Base-by-base conservation (phyloP, 2,113 vertebrate species). In the Sinosuthora webbiana region DNA sequence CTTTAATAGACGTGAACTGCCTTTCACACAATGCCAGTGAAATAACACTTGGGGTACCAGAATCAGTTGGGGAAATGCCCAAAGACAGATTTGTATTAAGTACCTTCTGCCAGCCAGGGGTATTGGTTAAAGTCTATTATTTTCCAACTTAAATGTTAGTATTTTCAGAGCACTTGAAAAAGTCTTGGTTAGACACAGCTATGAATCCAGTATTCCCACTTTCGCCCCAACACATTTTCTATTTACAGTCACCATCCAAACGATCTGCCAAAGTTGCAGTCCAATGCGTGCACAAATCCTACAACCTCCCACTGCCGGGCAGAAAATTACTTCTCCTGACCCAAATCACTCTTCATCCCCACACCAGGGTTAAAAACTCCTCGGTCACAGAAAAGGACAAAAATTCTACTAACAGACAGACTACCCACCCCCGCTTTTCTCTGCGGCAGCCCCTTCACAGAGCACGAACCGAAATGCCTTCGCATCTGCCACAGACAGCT, bases 251-350 rank as follows among this genome's bases (percentile, higher is more conserved):
- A 68, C 53, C 57, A 84, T 35, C 41, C 70, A 24, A n/a, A 67
- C 49, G 35, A 93, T 71, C 90, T 96, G 94, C 90, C 92, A 90
- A 84, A 95, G 64, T 3, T 60, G n/a, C 76, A 77, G 31, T 19
- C n/a, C 53, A 35, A 65, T 1, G 3, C 5, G 0, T 12, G 31
- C 60, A 60, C 52, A 74, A 52, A 55, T 23, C 64, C 68, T 41
- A 44, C 78, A 62, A 74, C 93, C 86, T 73, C 92, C 64, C 76
- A 27, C 60, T 5, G 1, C 82, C 0, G 1, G 33, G 31, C 56
- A 70, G 71, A 92, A 90, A 68, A 63, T 11, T 14, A 45, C 50
- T 22, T 44, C 13, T 30, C 87, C 67, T 3, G 7, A 81, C 45
- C 23, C 65, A 69, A 78, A 84, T 17, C 4, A 0, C 55, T 65